Evolutionary conservation across 2,113 vertebrate species (phyloP), one percentile per base, ranked within the genome.

Genomic region (Orycteropus afer): DNA sequence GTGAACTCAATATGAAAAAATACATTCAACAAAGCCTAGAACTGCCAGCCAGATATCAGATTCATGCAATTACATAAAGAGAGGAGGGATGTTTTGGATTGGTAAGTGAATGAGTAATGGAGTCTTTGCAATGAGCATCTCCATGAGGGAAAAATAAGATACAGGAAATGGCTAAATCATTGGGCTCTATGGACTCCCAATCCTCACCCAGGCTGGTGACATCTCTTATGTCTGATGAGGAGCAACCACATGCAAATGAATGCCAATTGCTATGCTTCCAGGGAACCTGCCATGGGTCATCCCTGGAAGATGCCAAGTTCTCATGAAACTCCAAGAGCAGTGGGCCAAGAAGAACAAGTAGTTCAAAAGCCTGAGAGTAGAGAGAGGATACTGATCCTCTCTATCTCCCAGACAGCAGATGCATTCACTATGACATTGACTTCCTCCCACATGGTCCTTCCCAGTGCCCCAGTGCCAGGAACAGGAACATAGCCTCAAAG

Each of bases 131-230:
- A 37, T 2, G 12, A n/a, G 45, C 55, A 37, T 45, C 1, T 20
- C 15, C 17, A 29, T 0, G 34, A 29, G 9, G 61, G 22, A n/a
- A 29, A 65, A 20, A 20, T 2, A 65, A 82, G 78, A 17, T n/a
- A 4, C 22, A 14, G 17, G 59, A 49, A 89, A 53, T 5, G 29
- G 3, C 18, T 14, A 0, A 3, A 29, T 12, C 59, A 53, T 27
- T 42, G 34, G 20, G 34, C 42, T 15, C 40, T 57, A 2, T 0
- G 0, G 4, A 14, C 49, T 27, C n/a, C 0, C 0, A 0, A 12
- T 37, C 20, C 42, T n/a, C 17, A 6, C 71, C 17, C 59, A 67
- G 34, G 5, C n/a, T 69, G n/a, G 34, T 37, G 34, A 37, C 18
- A 6, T 17, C 37, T 25, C 69, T 40, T 37, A 8, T 2, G 69